Conservation (phyloP, 1,140 invertebrate genomes). For the Araneus ventricosus region DNA sequence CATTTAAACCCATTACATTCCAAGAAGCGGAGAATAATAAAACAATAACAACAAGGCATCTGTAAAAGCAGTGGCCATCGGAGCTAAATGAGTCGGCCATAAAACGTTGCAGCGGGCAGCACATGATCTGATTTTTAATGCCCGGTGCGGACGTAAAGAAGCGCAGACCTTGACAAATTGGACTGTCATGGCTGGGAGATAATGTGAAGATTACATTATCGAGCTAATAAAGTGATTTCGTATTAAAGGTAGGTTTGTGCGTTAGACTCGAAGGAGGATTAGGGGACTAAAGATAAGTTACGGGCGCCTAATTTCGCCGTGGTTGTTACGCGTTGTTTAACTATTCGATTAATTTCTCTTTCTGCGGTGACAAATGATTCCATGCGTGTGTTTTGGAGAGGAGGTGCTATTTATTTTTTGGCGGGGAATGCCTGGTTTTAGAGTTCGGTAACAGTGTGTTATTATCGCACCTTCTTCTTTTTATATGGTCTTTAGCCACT, state of each 20-base stretch:
- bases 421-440: not conserved
- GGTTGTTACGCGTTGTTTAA: slow-evolving; percentile 38
- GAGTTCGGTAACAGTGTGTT: not conserved
- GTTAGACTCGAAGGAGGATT: slow-evolving; percentile 1
- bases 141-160: not conserved
- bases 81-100: not conserved
- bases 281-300: slow-evolving; percentile 42
- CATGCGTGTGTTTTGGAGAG: not conserved
- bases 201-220: slow-evolving; percentile 75
- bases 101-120: not conserved
- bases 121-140: slow-evolving; percentile 69
- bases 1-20: slow-evolving; percentile 43
- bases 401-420: not conserved
- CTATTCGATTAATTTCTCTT: slow-evolving; percentile 34
- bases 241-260: slow-evolving; percentile 46
- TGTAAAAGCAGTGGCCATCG: not conserved
- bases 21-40: not conserved
- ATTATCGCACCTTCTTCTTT: not conserved
- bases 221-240: slow-evolving; percentile 72
- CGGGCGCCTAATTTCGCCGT: not conserved
- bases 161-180: slow-evolving; percentile 61
- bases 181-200: slow-evolving; percentile 66
- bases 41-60: not conserved
- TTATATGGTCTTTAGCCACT: not conserved
- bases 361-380: slow-evolving; percentile 18